Conservation (phyloP, 2,797 vertebrate species). For the Ptychadena robeensis region DNA sequence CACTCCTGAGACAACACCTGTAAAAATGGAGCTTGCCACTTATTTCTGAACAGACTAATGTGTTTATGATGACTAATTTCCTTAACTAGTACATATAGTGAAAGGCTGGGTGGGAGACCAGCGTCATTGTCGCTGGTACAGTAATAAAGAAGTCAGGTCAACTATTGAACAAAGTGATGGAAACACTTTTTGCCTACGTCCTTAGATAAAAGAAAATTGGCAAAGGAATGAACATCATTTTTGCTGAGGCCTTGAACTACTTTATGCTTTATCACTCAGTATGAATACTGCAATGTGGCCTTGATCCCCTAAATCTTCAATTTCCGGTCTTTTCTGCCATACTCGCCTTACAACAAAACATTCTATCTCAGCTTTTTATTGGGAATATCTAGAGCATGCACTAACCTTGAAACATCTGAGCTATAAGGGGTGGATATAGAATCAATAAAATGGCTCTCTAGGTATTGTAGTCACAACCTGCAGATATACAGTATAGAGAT, state of each 20-base stretch:
- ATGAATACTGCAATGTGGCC: neutral
- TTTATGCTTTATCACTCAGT: neutral
- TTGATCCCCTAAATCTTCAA: neutral
- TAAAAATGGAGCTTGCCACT: too few species aligned
- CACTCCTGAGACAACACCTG: too few species aligned
- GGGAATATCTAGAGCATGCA: neutral
- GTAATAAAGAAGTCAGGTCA: too few species aligned
- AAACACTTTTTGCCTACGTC: too few species aligned
- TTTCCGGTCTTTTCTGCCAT: neutral
- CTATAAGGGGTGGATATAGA: neutral
- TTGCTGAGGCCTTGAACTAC: slow-evolving; percentile 14
- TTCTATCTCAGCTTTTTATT: neutral
- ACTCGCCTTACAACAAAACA: neutral
- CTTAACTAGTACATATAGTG: too few species aligned
- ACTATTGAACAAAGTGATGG: too few species aligned
- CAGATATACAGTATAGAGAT: neutral
- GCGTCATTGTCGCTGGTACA: too few species aligned
- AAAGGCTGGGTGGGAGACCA: too few species aligned
- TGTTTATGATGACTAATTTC: too few species aligned
- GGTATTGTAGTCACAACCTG: neutral
- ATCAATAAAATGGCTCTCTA: neutral
- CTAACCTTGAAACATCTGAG: slow-evolving; percentile 20
- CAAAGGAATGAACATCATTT: neutral
- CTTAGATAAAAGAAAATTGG: too few species aligned
- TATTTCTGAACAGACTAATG: too few species aligned